Conservation (phyloP, 2,113 vertebrate genomes). For the Ailuropoda melanoleuca region DNA sequence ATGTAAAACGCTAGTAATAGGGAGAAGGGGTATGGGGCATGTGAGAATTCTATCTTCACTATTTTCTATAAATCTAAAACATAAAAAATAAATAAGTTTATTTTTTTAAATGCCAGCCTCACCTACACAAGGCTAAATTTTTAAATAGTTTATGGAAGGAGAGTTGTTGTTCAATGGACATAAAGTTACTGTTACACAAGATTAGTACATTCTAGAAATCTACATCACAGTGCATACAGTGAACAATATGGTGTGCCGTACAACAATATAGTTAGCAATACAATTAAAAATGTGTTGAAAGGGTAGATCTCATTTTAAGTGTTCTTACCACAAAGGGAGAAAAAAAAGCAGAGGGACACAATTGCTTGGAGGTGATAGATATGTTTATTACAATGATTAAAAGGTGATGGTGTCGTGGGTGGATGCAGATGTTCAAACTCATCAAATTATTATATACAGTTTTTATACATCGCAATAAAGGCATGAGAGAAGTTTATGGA, state of each 20-base stretch:
- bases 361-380: neutral
- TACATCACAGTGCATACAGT: neutral
- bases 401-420: neutral
- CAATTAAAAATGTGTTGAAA: neutral
- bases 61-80: neutral
- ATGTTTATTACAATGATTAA: neutral
- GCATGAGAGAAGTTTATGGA: neutral
- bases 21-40: fast-evolving
- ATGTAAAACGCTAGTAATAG: neutral
- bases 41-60: neutral
- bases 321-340: neutral
- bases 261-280: neutral
- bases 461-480: neutral
- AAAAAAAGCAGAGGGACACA: neutral
- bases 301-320: neutral
- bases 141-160: neutral
- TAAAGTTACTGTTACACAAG: neutral
- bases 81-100: neutral
- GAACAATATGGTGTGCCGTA: neutral
- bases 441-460: neutral
- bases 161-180: neutral
- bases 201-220: neutral
- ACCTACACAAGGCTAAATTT: neutral
- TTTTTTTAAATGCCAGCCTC: neutral
- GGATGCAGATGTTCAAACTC: neutral